phyloP scores from a whole-genome alignment of 2,888 invertebrate genomes.

The Cenopis cana region DNA sequence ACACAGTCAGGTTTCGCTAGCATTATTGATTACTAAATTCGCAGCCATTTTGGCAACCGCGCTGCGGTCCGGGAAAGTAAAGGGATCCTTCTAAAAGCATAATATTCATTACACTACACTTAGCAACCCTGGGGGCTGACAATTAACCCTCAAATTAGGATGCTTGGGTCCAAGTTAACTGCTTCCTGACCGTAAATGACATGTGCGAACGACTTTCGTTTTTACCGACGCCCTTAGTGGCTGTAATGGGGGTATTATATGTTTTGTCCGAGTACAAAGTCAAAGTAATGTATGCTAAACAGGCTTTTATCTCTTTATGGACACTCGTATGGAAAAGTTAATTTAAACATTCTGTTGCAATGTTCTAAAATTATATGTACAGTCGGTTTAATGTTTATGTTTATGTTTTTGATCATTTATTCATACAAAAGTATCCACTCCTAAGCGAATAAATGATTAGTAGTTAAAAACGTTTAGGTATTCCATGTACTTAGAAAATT shows the following conservation, averaged over 20 bases:
- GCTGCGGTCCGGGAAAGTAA: slow-evolving; percentile 50
- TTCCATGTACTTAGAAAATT: neutral
- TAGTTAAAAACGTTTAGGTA: neutral
- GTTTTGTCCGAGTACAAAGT: slow-evolving; percentile 36
- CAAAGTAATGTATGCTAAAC: slow-evolving; percentile 35
- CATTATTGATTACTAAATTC: slow-evolving; percentile 41
- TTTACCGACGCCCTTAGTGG: slow-evolving; percentile 46
- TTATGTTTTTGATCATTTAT: no score
- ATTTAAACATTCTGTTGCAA: neutral
- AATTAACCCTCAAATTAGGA: slow-evolving; percentile 78
- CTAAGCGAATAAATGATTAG: neutral
- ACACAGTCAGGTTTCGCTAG: slow-evolving; percentile 11
- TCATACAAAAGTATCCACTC: neutral
- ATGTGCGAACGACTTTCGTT: slow-evolving; percentile 51
- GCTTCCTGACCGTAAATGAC: slow-evolving; percentile 70
- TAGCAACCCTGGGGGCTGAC: slow-evolving; percentile 66
- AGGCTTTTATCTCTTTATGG: slow-evolving; percentile 22
- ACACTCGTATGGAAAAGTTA: neutral
- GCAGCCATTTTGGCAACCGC: slow-evolving; percentile 34
- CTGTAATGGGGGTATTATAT: slow-evolving; percentile 43
- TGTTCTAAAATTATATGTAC: neutral
- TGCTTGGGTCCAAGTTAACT: slow-evolving; percentile 67
- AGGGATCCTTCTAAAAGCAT: slow-evolving; percentile 56
- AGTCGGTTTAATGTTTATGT: neutral
- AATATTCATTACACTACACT: slow-evolving; percentile 77